Evolutionary conservation across 1,140 invertebrate species (phyloP), one percentile per base, ranked within the genome.

Genomic region (Drosophila mojavensis): DNA sequence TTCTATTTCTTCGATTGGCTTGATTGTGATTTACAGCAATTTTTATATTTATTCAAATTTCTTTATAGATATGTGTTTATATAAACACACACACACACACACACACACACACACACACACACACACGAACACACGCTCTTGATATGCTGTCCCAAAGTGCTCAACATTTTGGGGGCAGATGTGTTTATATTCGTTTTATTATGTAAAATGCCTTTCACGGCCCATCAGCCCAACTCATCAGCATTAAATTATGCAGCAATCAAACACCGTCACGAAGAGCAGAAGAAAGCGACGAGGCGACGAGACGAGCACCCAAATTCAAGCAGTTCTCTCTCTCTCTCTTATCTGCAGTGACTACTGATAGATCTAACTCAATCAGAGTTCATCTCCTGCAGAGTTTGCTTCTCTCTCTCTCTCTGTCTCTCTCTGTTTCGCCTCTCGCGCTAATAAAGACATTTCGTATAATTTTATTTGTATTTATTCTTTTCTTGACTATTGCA

Each of bases 1-100:
- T 79, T 72, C 62, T 73, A 61, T 60, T 74, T 63, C 39, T 86
- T 89, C 81, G 80, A 84, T 89, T 84, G 78, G 81, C 80, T 89
- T 89, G 84, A 89, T 89, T 89, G 84, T 89, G 84, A 89, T 89
- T 89, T 89, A 89, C 84, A 84, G 75, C 85, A 75, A 75, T 76
- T 78, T 75, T 79, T 70, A 84, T 84, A 89, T 89, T 84, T 84
- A 81, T 84, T 90, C 74, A 81, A 84, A 88, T 88, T 79, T 83
- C 56, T 69, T 61, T 76, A 65, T 47, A 17, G 43, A 17, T 47
- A 47, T 47, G 43, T 17, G 43, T 36, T 50, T 33, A 33, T 33
- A 33, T 33, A 2, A 9, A 33, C 6, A 33, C 6, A 33, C 6
- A 1, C 9, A 33, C 33, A 33, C 6, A 10, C 30, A 33, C 20